phyloP scores from a whole-genome alignment of 2,797 vertebrate genomes.

The Eutrigla gurnardus region DNA sequence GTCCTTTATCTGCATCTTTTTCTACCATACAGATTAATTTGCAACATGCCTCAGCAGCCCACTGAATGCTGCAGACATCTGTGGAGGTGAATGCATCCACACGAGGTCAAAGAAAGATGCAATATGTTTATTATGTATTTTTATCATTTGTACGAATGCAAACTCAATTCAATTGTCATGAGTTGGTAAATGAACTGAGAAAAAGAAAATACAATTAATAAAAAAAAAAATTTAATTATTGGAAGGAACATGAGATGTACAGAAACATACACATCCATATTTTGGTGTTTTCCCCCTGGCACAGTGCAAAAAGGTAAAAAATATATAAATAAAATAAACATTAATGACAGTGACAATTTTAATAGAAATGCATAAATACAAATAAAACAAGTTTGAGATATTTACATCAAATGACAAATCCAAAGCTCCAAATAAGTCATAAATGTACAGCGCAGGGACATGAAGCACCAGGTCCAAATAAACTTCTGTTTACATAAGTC shows the following conservation, averaged over 20 bases:
- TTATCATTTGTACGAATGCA: too few relatives aligned
- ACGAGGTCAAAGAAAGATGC: too few relatives aligned
- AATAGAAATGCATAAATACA: not conserved
- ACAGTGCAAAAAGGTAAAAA: too few relatives aligned
- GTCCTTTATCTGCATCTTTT: not conserved
- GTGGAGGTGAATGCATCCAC: not conserved
- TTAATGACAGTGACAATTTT: not conserved
- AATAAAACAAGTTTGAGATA: not conserved
- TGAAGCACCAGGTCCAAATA: not conserved
- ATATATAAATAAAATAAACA: not conserved
- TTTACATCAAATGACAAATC: not conserved
- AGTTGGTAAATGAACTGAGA: not conserved
- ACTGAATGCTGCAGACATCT: not conserved
- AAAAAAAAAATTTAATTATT: not conserved
- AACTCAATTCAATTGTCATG: not conserved
- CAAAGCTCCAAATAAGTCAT: not conserved
- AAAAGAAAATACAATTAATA: not conserved
- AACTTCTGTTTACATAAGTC: not conserved
- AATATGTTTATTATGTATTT: too few relatives aligned
- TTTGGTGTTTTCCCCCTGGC: not conserved
- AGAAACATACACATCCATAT: not conserved
- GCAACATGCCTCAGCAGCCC: not conserved
- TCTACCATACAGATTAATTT: not conserved
- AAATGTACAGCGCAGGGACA: not conserved
- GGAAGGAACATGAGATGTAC: not conserved